Evolutionary conservation across 2,113 vertebrate genomes (phyloP).

Genomic region (Pollimyrus isidori): DNA sequence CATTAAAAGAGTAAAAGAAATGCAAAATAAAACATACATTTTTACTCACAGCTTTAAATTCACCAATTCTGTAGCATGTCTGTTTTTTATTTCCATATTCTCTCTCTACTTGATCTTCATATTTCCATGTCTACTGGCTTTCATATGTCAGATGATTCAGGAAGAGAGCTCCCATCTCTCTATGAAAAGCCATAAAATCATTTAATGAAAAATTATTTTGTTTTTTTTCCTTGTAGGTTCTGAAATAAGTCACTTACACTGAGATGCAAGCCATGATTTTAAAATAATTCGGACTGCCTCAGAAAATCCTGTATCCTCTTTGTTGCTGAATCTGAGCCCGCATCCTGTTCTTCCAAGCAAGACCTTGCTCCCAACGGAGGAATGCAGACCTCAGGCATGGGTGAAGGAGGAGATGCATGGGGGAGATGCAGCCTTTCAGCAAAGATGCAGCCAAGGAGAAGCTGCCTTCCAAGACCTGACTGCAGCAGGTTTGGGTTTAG

Average conservation of each 20-base stretch:
- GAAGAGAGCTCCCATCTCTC: neutral
- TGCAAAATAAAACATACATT: neutral
- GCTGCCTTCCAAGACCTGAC: neutral
- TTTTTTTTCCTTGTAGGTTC: neutral
- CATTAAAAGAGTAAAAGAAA: neutral
- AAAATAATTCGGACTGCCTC: neutral
- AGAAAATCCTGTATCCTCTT: neutral
- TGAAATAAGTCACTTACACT: neutral
- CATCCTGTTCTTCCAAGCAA: neutral
- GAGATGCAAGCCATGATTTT: neutral
- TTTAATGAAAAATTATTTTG: neutral
- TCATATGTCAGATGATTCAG: neutral
- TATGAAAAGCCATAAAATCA: neutral
- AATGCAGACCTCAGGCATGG: neutral
- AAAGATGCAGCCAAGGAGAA: neutral
- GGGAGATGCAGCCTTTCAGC: conserved; percentile 21
- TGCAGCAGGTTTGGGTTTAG: neutral
- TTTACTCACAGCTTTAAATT: neutral
- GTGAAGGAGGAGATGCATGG: neutral
- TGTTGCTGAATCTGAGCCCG: neutral
- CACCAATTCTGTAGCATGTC: neutral
- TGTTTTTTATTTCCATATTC: neutral
- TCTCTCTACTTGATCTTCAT: neutral
- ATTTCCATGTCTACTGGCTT: neutral
- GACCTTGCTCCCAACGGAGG: neutral